phyloP scores from a whole-genome alignment of 2,888 invertebrate species.

The Nephrocerus scutellatus region DNA sequence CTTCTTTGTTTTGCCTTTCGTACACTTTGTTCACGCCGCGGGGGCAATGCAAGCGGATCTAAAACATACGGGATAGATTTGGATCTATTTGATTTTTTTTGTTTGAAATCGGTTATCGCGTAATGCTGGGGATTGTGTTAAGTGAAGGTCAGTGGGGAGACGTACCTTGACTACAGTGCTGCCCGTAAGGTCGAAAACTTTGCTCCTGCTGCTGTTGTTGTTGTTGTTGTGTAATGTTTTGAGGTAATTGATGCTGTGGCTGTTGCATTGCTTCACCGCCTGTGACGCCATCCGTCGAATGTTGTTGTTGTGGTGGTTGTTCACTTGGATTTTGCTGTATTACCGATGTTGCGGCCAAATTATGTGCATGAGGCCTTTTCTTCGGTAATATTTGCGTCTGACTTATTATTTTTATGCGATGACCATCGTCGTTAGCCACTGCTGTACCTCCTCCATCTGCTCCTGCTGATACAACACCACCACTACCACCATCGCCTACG shows the following conservation, averaged over 20 bases:
- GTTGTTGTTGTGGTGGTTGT: slow-evolving; percentile 16
- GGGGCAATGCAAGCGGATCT: slow-evolving; percentile 50
- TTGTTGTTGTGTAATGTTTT: slow-evolving; percentile 24
- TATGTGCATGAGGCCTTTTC: slow-evolving; percentile 46
- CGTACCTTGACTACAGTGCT: slow-evolving; percentile 44
- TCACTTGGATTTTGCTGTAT: slow-evolving; percentile 30
- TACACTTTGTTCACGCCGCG: slow-evolving; percentile 56
- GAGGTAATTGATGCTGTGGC: slow-evolving; percentile 45
- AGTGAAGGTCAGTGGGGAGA: slow-evolving; percentile 43
- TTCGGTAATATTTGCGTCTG: slow-evolving; percentile 46
- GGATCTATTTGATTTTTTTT: no score
- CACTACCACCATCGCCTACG: slow-evolving; percentile 10
- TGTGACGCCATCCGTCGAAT: no score
- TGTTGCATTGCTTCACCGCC: slow-evolving; percentile 38
- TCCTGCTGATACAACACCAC: slow-evolving; percentile 18
- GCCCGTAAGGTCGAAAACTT: slow-evolving; percentile 40
- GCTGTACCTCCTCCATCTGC: slow-evolving; percentile 15
- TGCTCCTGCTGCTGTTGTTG: slow-evolving; percentile 25
- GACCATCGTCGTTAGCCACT: slow-evolving; percentile 37
- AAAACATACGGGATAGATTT: no score
- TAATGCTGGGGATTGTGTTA: no score
- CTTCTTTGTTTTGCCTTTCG: slow-evolving; percentile 63
- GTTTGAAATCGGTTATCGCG: no score
- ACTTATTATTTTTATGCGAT: slow-evolving; percentile 45
- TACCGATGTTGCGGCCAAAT: slow-evolving; percentile 41